phyloP scores from a whole-genome alignment of 2,888 invertebrate species.

The Craniophora ligustri region DNA sequence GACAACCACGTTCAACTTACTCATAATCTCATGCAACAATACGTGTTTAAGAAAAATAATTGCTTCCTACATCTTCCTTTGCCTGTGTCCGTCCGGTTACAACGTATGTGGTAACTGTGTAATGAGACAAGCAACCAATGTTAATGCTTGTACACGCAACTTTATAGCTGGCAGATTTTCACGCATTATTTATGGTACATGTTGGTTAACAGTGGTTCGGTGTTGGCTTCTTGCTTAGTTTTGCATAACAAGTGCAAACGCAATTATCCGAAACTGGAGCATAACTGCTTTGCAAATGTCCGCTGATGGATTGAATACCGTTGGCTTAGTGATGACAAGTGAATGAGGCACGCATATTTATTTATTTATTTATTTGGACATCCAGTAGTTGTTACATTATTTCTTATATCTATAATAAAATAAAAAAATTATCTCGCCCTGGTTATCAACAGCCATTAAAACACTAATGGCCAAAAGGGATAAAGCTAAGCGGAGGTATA shows the following conservation, averaged over 20 bases:
- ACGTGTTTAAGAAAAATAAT: constrained; percentile 43
- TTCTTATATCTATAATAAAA: too few relatives aligned
- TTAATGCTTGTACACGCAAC: constrained; percentile 51
- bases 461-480: too few relatives aligned
- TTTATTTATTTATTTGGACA: too few relatives aligned
- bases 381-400: too few relatives aligned
- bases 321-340: constrained; percentile 25
- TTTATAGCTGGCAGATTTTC: constrained; percentile 60
- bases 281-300: constrained; percentile 71
- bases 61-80: constrained; percentile 43
- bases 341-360: constrained; percentile 13
- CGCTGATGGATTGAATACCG: constrained; percentile 62
- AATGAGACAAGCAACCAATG: constrained; percentile 40
- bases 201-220: constrained; percentile 68
- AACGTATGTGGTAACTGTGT: constrained; percentile 33
- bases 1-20: constrained; percentile 6
- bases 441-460: too few relatives aligned
- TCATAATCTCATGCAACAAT: constrained; percentile 32
- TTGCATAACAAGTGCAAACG: constrained; percentile 77
- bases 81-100: constrained; percentile 35
- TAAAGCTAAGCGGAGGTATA: too few relatives aligned
- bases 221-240: constrained; percentile 67
- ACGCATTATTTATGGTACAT: constrained; percentile 71
- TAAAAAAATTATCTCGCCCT: too few relatives aligned
- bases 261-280: constrained; percentile 79